phyloP scores from a whole-genome alignment of 2,113 vertebrate species.

The Illadopsis cleaveri region DNA sequence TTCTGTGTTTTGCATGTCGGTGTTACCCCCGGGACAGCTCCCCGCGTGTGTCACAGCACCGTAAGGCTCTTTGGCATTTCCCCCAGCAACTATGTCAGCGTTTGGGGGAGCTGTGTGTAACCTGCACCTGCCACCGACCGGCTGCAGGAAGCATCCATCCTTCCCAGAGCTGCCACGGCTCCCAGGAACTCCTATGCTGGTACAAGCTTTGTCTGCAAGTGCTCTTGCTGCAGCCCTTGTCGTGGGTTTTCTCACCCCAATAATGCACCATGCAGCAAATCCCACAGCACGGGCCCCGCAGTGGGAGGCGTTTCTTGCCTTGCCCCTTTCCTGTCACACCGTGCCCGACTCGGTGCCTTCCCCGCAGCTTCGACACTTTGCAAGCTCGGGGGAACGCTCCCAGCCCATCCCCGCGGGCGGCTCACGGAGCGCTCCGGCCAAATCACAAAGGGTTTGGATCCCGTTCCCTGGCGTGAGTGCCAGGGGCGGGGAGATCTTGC shows the following conservation, averaged over 20 bases:
- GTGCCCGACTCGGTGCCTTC: neutral
- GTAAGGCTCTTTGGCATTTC: neutral
- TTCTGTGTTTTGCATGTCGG: neutral
- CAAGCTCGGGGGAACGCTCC: neutral
- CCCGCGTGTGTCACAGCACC: neutral
- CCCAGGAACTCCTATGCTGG: fast-evolving
- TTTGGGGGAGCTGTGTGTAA: fast-evolving
- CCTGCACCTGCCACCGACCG: neutral
- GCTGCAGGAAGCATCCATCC: neutral
- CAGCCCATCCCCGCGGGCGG: neutral
- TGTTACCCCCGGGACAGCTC: neutral
- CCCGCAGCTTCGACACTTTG: neutral
- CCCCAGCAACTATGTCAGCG: neutral
- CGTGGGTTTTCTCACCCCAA: neutral
- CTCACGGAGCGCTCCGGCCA: neutral
- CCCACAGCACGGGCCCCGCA: fast-evolving
- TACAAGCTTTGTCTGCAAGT: fast-evolving
- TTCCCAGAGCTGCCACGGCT: neutral
- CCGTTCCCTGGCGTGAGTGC: neutral
- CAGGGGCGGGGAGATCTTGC: conserved; percentile 45
- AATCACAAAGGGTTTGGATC: conserved; percentile 24
- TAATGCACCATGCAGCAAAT: neutral
- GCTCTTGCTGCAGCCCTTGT: neutral
- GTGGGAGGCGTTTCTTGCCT: neutral
- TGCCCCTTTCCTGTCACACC: neutral